Percentiles rank a stretch among this genome's conserved stretches.
Conservation (phyloP, 2,797 vertebrate species). For the Micrastur ruficollis region DNA sequence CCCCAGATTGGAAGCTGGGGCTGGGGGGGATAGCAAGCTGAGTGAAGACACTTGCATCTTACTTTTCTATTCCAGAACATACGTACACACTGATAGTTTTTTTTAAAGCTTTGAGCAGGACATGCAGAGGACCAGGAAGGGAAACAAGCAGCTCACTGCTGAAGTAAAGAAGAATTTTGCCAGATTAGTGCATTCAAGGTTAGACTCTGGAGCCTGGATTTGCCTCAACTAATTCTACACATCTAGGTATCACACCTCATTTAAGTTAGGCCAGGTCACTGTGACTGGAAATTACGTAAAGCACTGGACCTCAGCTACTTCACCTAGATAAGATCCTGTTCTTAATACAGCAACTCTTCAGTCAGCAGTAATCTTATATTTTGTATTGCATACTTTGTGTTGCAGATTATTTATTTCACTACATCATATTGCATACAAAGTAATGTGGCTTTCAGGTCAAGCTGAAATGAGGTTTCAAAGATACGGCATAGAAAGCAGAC, state of each 20-base stretch:
- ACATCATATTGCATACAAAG: neutral
- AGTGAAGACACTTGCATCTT: neutral
- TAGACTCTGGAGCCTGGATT: neutral
- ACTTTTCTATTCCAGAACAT: neutral
- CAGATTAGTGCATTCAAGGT: neutral
- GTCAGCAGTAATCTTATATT: neutral
- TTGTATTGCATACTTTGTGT: neutral
- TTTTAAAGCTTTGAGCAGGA: neutral
- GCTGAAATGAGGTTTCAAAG: neutral
- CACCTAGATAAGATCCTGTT: neutral
- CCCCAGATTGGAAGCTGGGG: neutral
- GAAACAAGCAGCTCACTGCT: neutral
- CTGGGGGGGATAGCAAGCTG: neutral
- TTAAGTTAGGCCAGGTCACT: neutral
- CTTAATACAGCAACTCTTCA: neutral
- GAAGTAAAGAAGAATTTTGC: neutral
- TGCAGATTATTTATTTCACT: neutral
- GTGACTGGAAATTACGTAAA: neutral
- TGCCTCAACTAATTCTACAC: neutral
- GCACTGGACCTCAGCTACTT: neutral
- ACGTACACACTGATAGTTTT: neutral
- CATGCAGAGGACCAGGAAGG: neutral
- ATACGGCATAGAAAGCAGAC: neutral
- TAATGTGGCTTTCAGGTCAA: neutral
- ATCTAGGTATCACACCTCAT: neutral